A percentile compares a stretch with the other conserved stretches of the same genome.
Conservation (phyloP, 2,888 invertebrate genomes). For the Epinotia ramella region DNA sequence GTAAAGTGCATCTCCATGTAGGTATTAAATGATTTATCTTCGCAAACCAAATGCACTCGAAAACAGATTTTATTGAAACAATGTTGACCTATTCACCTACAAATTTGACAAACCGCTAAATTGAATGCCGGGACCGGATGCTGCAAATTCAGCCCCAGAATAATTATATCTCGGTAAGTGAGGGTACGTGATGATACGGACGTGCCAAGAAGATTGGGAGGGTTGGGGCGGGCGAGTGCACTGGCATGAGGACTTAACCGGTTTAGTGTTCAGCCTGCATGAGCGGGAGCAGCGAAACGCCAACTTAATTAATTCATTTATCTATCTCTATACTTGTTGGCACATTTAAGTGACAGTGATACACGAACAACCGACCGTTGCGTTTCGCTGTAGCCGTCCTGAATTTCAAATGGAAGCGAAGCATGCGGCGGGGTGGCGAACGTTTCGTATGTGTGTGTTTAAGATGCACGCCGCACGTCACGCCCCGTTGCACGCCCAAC, state of each 20-base stretch:
- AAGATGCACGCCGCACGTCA: too few species aligned
- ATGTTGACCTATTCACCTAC: slow-evolving; percentile 13
- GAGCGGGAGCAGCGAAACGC: neutral
- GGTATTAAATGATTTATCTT: neutral
- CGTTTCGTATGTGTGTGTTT: too few species aligned
- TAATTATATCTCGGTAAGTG: slow-evolving; percentile 77
- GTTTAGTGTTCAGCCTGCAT: too few species aligned
- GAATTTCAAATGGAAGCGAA: too few species aligned
- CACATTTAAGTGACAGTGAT: too few species aligned
- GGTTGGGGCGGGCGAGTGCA: slow-evolving; percentile 8
- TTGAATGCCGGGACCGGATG: slow-evolving; percentile 40
- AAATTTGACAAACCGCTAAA: slow-evolving; percentile 34
- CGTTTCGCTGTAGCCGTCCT: too few species aligned
- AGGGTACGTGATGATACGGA: slow-evolving; percentile 64
- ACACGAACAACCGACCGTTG: too few species aligned
- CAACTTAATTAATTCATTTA: too few species aligned
- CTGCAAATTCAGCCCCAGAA: slow-evolving; percentile 60
- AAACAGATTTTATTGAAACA: neutral
- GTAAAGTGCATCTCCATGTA: too few species aligned
- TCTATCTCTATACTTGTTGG: too few species aligned
- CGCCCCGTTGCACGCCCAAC: too few species aligned
- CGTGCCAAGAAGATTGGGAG: slow-evolving; percentile 62
- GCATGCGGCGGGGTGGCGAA: too few species aligned
- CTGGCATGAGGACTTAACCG: slow-evolving; percentile 4
- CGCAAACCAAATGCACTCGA: neutral